Percentiles rank a stretch among this genome's conserved stretches.
Evolutionary conservation across 2,113 vertebrate genomes (phyloP).

Genomic region (Myotis brandtii): DNA sequence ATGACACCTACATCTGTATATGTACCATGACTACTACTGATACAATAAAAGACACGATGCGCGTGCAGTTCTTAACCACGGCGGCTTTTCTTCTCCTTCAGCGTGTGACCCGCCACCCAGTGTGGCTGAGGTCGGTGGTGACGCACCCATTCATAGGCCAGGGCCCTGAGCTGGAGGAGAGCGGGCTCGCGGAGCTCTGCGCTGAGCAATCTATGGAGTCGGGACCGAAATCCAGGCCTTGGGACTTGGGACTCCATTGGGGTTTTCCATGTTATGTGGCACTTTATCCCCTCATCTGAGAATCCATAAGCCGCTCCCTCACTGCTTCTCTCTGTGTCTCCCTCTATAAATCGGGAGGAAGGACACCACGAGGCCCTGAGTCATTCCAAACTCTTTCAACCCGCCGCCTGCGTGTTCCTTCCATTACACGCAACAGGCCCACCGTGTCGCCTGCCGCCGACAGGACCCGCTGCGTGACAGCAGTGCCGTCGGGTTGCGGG

Average conservation of each 20-base stretch:
- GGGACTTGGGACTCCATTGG: neutral
- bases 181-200: neutral
- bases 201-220: neutral
- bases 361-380: neutral
- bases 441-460: fast-evolving
- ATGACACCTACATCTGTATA: neutral
- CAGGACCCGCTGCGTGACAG: fast-evolving
- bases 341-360: neutral
- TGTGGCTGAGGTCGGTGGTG: no score
- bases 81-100: no score
- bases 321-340: neutral
- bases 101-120: no score
- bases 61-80: no score
- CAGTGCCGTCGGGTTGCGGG: neutral
- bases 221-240: neutral
- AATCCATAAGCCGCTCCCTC: neutral
- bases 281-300: neutral
- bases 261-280: neutral
- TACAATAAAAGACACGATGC: no score
- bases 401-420: neutral
- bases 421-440: neutral
- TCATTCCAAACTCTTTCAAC: neutral
- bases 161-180: no score
- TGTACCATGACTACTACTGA: no score
- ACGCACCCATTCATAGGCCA: no score